These are phyloP conservation scores for Characodon lateralis DNA, from an alignment of 2,797 vertebrate genomes.

Conservation along the genomic window DNA sequence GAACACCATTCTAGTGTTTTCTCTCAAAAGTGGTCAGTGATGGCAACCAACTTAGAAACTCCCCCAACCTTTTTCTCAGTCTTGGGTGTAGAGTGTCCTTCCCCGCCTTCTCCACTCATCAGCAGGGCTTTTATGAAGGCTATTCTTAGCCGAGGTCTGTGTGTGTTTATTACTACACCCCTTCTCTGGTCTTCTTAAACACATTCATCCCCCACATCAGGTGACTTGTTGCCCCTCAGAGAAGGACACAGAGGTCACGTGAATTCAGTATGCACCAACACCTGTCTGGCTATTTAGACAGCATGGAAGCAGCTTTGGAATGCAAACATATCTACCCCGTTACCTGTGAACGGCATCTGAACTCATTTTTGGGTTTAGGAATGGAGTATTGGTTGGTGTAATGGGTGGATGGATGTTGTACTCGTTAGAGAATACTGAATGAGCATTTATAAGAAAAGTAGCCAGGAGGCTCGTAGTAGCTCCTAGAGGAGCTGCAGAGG, in stretches of 20 bases:
- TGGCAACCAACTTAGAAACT: conserved; percentile 23
- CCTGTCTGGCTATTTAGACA: conserved; percentile 49
- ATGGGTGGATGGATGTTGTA: conserved; percentile 29
- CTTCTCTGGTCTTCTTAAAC: neutral
- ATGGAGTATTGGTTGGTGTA: conserved; percentile 19
- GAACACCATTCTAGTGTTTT: conserved; percentile 6
- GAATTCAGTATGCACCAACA: conserved; percentile 48
- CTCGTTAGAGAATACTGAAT: conserved; percentile 21
- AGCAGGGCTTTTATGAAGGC: conserved; percentile 40
- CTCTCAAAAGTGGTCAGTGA: conserved; percentile 16
- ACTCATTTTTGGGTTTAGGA: conserved; percentile 35
- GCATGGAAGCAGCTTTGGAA: conserved; percentile 52
- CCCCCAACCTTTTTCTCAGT: conserved; percentile 10
- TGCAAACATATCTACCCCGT: conserved; percentile 60
- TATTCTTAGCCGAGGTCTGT: conserved; percentile 57
- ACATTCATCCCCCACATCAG: conserved; percentile 13
- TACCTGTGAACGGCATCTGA: conserved; percentile 68
- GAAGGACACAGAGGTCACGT: conserved; percentile 29
- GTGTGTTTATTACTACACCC: neutral
- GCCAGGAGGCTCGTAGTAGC: too few species aligned
- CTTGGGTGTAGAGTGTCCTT: conserved; percentile 52
- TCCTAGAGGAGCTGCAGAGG: neutral
- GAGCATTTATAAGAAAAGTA: too few species aligned
- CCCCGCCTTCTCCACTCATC: conserved; percentile 25
- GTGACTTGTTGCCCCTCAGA: conserved; percentile 52